Evolutionary conservation across 2,797 vertebrate genomes (phyloP), one percentile per base, ranked within the genome.

Genomic region (Neosilurus hyrtlii): DNA sequence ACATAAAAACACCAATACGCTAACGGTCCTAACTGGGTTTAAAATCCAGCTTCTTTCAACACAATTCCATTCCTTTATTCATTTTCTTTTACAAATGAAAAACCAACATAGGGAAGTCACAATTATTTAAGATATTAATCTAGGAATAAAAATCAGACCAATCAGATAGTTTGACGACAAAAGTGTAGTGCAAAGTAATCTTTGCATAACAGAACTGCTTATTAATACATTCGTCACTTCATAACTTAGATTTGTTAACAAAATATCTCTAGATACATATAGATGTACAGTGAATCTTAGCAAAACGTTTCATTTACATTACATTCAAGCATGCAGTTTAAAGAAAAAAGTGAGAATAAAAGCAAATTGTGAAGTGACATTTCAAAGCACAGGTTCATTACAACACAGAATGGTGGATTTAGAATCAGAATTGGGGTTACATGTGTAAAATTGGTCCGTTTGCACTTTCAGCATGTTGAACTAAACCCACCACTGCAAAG

Each of bases 121-220:
- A 66, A 51, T 24, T 56, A 63, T 56, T n/a, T 49, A 10, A n/a
- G 15, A 22, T 15, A 61, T 52, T 8, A 49, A 57, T 20, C 62
- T 9, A 9, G 0, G 5, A 54, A 61, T 30, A 24, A 62, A 22
- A 68, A 76, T 5, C 5, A 8, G 49, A 59, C 37, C 9, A 3
- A 76, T 59, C 9, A 20, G 12, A 16, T 83, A 94, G 92, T 94
- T 94, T 94, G 93, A 92, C 1, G 9, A 89, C 88, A 93, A 89
- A 90, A 63, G 57, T 84, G 72, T 72, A 87, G 86, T 88, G 86
- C 84, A 82, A 87, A 61, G 80, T 83, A 66, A 87, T 85, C 85
- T 73, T 85, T 84, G 68, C 62, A 4, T 54, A 16, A 15, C 20
- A 37, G 65, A 63, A 37, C 30, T 81, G 4, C 0, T 43, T 2